phyloP scores from a whole-genome alignment of 2,888 invertebrate species.

The Drosophila atripex region DNA sequence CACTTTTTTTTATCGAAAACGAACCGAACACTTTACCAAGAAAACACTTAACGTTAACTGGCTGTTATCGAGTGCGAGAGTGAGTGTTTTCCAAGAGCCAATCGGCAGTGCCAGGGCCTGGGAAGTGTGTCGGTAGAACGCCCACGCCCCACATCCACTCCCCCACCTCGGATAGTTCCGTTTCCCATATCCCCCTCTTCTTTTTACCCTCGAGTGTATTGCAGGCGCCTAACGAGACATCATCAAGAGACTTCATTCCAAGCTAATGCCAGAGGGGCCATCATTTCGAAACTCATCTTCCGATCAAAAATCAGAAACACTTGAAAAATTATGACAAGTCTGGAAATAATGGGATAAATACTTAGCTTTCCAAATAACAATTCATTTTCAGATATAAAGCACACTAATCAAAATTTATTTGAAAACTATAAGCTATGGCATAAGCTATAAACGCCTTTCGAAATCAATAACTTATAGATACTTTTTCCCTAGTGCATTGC shows the following conservation, averaged over 20 bases:
- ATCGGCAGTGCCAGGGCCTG: constrained; percentile 64
- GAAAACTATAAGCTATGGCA: not conserved
- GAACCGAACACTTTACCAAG: constrained; percentile 45
- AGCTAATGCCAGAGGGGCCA: constrained; percentile 9
- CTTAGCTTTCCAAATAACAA: not conserved
- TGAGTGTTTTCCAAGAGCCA: constrained; percentile 58
- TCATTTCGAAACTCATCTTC: constrained; percentile 5
- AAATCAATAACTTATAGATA: not conserved
- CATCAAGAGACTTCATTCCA: constrained; percentile 36
- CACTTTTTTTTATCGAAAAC: constrained; percentile 56
- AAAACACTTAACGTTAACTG: constrained; percentile 72
- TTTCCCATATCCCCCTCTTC: constrained; percentile 9
- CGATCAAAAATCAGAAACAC: not conserved
- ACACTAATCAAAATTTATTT: not conserved
- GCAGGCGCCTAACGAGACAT: constrained; percentile 43
- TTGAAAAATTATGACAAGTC: not conserved
- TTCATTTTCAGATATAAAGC: too few relatives aligned
- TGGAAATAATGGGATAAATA: too few relatives aligned
- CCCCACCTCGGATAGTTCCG: constrained; percentile 5
- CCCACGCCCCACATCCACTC: constrained; percentile 19
- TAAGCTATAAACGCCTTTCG: not conserved
- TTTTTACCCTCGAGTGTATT: not conserved
- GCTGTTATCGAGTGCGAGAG: constrained; percentile 56
- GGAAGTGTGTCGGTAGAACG: constrained; percentile 73
- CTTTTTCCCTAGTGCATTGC: constrained; percentile 16